Percentiles rank a stretch among this genome's conserved stretches.
Evolutionary conservation across 2,113 vertebrate genomes (phyloP).

Genomic region (Melanerpes formicivorus): DNA sequence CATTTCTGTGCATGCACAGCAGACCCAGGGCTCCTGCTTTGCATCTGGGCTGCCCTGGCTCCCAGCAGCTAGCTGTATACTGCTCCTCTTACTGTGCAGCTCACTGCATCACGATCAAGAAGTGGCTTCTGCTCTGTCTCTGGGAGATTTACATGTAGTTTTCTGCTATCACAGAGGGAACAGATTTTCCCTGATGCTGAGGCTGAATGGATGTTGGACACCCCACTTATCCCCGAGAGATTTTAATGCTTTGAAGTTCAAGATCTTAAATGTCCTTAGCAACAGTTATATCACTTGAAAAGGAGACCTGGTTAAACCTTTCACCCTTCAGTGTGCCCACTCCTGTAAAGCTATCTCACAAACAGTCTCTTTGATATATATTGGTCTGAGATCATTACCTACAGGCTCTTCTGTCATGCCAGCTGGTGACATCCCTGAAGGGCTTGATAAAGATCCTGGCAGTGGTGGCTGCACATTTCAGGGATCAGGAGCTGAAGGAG

Average conservation of each 20-base stretch:
- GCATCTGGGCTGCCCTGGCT: background rate
- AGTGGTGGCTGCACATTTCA: background rate
- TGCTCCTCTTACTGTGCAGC: background rate
- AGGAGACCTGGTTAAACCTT: background rate
- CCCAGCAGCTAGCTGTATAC: background rate
- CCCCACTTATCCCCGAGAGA: background rate
- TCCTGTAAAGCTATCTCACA: background rate
- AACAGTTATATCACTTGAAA: background rate
- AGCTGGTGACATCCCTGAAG: background rate
- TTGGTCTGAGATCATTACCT: background rate
- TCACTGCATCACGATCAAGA: background rate
- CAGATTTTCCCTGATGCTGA: background rate
- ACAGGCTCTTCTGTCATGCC: background rate
- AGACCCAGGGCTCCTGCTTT: background rate
- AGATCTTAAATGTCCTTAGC: background rate
- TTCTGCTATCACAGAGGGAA: background rate
- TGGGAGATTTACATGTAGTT: background rate
- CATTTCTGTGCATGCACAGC: rapidly evolving
- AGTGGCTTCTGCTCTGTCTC: background rate
- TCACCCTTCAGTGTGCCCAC: background rate
- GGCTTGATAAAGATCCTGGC: background rate
- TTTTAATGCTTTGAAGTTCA: slow-evolving; percentile 45
- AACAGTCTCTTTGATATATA: background rate
- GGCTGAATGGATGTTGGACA: background rate
- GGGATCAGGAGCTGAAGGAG: background rate